Percentiles rank a stretch among this genome's conserved stretches.
Conservation (phyloP, 1,140 invertebrate genomes). For the Nasonia longicornis region DNA sequence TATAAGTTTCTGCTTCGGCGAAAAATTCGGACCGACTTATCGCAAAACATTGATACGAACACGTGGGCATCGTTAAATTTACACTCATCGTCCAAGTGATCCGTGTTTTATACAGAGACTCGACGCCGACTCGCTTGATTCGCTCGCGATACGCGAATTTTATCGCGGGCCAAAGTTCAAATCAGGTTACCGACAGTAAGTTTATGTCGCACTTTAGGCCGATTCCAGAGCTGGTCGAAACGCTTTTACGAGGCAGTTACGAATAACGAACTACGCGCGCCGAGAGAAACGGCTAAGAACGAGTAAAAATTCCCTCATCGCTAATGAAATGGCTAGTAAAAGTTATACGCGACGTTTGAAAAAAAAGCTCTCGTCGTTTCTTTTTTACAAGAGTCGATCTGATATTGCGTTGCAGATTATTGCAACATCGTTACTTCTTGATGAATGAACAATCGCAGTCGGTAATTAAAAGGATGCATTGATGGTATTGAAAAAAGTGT, state of each 20-base stretch:
- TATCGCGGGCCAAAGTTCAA: conserved; percentile 18
- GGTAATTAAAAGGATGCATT: no score
- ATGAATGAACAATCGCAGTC: no score
- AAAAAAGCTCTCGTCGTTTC: no score
- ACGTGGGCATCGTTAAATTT: no score
- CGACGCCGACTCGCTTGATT: background rate
- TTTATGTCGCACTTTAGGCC: background rate
- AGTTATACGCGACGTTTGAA: background rate
- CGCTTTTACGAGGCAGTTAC: conserved; percentile 11
- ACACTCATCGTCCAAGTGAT: no score
- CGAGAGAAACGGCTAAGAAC: background rate
- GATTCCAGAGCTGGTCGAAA: background rate
- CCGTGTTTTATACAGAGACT: background rate
- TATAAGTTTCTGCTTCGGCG: background rate
- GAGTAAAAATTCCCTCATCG: background rate
- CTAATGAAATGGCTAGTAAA: conserved; percentile 6
- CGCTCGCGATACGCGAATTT: background rate
- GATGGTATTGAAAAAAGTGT: no score
- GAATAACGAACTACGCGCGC: background rate
- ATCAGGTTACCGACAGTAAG: conserved; percentile 9
- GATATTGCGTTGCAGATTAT: no score
- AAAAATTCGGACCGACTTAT: no score
- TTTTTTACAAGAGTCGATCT: no score
- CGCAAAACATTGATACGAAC: no score
- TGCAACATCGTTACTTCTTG: no score